phyloP scores from a whole-genome alignment of 35 echinoderm and acorn worm species.

The Heliocidaris tuberculata region DNA sequence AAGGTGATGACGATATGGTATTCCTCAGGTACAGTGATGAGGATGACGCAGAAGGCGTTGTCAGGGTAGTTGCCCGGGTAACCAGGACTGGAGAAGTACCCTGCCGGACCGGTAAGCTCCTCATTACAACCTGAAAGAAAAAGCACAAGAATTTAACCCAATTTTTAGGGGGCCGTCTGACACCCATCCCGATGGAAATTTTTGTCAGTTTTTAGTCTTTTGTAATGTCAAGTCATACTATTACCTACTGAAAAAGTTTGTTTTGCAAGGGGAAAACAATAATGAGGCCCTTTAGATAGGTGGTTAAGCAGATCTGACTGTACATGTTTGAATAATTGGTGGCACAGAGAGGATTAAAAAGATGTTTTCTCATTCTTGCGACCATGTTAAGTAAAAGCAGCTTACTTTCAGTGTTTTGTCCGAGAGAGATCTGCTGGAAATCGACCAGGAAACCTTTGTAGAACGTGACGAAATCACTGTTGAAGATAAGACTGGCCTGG shows the following conservation, averaged over 20 bases:
- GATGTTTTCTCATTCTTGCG: not conserved
- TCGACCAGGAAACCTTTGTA: slow-evolving; percentile 59
- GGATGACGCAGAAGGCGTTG: slow-evolving; percentile 33
- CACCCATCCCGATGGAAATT: too few relatives aligned
- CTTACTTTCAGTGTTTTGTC: not conserved
- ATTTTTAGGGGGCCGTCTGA: too few relatives aligned
- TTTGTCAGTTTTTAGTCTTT: too few relatives aligned
- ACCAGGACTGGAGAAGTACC: slow-evolving; percentile 62
- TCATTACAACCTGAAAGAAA: slow-evolving; percentile 62
- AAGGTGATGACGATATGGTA: slow-evolving; percentile 58
- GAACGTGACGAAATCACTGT: slow-evolving; percentile 66
- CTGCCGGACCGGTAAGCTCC: slow-evolving; percentile 45
- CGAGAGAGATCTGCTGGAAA: slow-evolving; percentile 45
- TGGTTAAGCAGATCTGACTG: not conserved
- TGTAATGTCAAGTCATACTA: too few relatives aligned
- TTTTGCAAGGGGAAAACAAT: not conserved
- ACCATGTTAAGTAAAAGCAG: too few relatives aligned
- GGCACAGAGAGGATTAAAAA: too few relatives aligned
- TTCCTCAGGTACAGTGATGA: slow-evolving; percentile 46
- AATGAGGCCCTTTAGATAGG: not conserved
- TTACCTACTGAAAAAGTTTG: too few relatives aligned
- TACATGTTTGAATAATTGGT: not conserved
- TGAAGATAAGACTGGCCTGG: slow-evolving; percentile 47
- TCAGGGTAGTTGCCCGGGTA: slow-evolving; percentile 72
- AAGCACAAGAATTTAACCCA: too few relatives aligned